Base-by-base conservation (phyloP, 2,113 vertebrate species). In the Tragelaphus buxtoni region DNA sequence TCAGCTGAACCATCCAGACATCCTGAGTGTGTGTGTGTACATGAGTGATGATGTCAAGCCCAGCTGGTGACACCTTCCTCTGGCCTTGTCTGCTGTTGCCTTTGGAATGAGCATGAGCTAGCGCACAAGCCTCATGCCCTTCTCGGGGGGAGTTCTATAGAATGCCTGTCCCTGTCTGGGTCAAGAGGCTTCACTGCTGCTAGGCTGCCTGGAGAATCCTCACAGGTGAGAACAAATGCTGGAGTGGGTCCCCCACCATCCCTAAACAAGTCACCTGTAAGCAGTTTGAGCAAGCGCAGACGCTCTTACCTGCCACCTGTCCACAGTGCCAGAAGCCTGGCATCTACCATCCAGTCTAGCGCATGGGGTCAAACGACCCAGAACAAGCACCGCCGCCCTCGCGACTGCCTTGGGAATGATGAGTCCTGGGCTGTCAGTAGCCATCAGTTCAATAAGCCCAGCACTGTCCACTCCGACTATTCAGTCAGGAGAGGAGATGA, bases 401-500 rank as follows among this genome's bases (percentile, higher is more conserved):
- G 30, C 69, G 80, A 30, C 72, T 76, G 95, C 91, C 92, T 82
- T 84, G 17, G 95, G 65, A 97, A 24, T 10, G 95, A 91, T 16
- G 63, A 90, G 39, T 53, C 74, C 79, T 11, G 61, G 85, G 90
- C 88, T 90, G 42, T 80, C 81, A 49, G 82, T 58, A 69, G 85
- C 82, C 47, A 20, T 95, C 56, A 58, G 65, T 69, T 95, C 87
- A 91, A 18, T 84, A 95, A 94, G 60, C 81, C 42, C 77, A 26
- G 84, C 92, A 72, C 80, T 97, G 92, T 96, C 91, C 60, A 60
- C 92, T 84, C 4, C 30, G 65, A 76, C 93, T 95, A 72, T 95
- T 98, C 79, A 96, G n/a, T 95, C 80, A 5, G 77, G 90, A 97
- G 88, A 89, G 49, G 85, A 92, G 95, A 98, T 96, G 97, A 97